Conservation (phyloP, 2,888 invertebrate genomes). For the Dorcus parallelipipedus region DNA sequence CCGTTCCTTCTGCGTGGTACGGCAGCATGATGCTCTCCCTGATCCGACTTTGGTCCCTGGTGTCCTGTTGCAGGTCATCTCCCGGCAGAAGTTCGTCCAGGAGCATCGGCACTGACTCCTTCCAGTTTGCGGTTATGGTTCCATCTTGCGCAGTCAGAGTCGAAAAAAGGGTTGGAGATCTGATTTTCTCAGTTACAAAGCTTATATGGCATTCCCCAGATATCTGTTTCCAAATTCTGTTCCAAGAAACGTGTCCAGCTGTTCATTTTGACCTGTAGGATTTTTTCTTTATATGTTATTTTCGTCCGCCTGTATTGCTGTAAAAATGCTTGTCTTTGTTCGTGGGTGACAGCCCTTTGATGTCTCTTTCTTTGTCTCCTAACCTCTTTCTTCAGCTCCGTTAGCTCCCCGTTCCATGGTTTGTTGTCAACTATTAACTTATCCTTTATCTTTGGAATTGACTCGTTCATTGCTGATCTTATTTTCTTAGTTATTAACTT, state of each 20-base stretch:
- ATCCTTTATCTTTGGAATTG: background rate
- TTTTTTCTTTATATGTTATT: background rate
- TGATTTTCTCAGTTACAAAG: background rate
- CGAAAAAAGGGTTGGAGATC: slow-evolving; percentile 1
- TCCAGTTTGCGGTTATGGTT: slow-evolving; percentile 9
- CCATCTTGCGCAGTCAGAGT: slow-evolving; percentile 1
- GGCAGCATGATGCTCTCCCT: background rate
- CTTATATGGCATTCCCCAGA: slow-evolving; percentile 4
- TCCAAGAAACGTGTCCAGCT: background rate
- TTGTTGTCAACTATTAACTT: background rate
- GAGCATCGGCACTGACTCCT: slow-evolving; percentile 6
- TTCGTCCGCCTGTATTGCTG: background rate
- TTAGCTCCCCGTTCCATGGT: background rate
- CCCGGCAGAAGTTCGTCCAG: slow-evolving; percentile 12
- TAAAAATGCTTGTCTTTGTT: background rate
- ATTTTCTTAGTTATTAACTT: background rate
- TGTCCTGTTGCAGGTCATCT: slow-evolving; percentile 7
- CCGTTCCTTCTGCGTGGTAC: background rate
- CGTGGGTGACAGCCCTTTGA: background rate
- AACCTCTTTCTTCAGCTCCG: background rate
- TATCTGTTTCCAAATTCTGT: background rate
- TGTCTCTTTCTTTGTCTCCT: background rate
- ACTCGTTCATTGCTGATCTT: background rate
- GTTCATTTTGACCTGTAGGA: background rate
- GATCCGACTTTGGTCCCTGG: background rate